These are phyloP conservation scores for Mus spicilegus DNA, from an alignment of 2,113 vertebrate genomes.

Conservation along the genomic window DNA sequence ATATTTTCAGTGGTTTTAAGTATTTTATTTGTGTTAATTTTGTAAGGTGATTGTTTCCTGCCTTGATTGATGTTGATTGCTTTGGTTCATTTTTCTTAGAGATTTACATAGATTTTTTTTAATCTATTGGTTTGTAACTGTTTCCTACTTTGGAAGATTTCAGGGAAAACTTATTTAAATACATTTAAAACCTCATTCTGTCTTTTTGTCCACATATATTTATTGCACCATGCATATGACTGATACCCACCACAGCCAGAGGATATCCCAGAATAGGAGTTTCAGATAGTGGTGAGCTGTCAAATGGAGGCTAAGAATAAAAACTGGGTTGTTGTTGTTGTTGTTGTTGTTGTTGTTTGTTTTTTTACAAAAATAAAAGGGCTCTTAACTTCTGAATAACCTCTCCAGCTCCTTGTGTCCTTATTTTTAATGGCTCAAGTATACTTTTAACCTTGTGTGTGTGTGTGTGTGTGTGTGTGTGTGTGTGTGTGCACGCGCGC, in stretches of 20 bases:
- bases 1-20: not conserved
- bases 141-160: not conserved
- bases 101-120: not conserved
- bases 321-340: not conserved
- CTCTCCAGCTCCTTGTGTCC: not conserved
- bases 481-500: no score
- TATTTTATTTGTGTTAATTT: not conserved
- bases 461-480: not conserved
- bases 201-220: not conserved
- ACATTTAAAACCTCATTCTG: not conserved
- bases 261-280: not conserved
- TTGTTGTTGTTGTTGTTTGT: no score
- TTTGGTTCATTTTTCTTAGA: not conserved
- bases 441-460: not conserved
- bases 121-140: not conserved
- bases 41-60: not conserved
- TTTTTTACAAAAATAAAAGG: not conserved
- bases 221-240: not conserved
- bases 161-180: not conserved
- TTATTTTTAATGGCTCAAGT: not conserved
- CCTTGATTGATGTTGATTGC: not conserved
- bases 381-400: not conserved
- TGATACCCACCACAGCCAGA: not conserved
- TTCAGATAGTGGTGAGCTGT: not conserved
- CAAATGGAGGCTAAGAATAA: not conserved